These are phyloP conservation scores for Dallia pectoralis DNA, from an alignment of 2,797 vertebrate genomes.

Conservation along the genomic window DNA sequence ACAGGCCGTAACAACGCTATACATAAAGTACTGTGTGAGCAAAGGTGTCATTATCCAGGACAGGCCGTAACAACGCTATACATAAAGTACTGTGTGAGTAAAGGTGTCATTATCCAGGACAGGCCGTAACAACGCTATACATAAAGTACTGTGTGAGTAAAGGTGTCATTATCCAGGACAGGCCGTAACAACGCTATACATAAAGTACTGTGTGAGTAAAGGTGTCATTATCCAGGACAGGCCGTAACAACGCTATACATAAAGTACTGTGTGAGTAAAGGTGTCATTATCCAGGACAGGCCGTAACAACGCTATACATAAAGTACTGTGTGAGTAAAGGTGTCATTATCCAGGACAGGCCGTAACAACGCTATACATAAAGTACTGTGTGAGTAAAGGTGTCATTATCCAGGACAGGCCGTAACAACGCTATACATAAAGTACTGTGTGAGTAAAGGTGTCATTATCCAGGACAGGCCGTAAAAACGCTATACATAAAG, in stretches of 20 bases:
- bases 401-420: background rate
- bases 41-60: background rate
- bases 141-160: background rate
- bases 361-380: background rate
- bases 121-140: background rate
- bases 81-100: background rate
- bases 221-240: background rate
- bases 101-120: background rate
- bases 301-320: background rate
- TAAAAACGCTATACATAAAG: background rate
- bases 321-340: background rate
- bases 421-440: background rate
- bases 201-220: background rate
- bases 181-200: background rate
- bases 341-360: background rate
- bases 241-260: background rate
- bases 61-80: background rate
- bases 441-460: background rate
- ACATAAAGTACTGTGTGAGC: background rate
- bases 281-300: background rate
- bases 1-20: background rate
- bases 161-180: background rate
- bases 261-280: background rate
- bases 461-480: background rate
- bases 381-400: background rate